A percentile compares a stretch with the other conserved stretches of the same genome.
phyloP scores from a whole-genome alignment of 2,888 invertebrate genomes.

The Cataglyphis rosenhaueri region DNA sequence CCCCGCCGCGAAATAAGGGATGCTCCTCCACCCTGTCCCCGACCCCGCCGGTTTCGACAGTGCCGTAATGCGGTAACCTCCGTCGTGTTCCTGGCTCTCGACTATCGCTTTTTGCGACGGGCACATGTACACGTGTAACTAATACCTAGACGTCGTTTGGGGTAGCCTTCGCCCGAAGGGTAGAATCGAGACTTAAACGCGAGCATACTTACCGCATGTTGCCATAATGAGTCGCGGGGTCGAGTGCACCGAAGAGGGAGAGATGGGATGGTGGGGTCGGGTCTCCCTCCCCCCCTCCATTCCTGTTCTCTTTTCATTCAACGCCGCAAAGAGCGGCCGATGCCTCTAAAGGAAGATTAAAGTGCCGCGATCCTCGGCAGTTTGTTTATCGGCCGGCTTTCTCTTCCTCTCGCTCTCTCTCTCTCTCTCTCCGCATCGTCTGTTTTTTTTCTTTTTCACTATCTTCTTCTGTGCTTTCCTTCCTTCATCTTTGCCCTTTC shows the following conservation, averaged over 20 bases:
- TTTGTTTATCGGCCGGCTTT: slow-evolving; percentile 82
- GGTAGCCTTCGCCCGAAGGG: slow-evolving; percentile 68
- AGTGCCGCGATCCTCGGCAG: slow-evolving; percentile 80
- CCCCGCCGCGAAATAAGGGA: slow-evolving; percentile 83
- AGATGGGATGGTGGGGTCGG: slow-evolving; percentile 3
- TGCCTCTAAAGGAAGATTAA: slow-evolving; percentile 82
- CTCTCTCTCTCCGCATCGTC: slow-evolving; percentile 51
- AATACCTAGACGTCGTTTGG: slow-evolving; percentile 51
- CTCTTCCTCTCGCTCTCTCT: slow-evolving; percentile 50
- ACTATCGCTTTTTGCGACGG: slow-evolving; percentile 68
- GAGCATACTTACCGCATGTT: slow-evolving; percentile 83
- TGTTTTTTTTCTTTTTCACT: slow-evolving; percentile 43
- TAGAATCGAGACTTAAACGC: slow-evolving; percentile 76
- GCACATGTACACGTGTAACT: slow-evolving; percentile 54
- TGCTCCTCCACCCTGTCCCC: slow-evolving; percentile 75
- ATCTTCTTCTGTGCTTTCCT: slow-evolving; percentile 28
- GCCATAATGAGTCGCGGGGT: slow-evolving; percentile 82
- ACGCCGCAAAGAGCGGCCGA: slow-evolving; percentile 75
- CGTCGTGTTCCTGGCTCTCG: slow-evolving; percentile 58
- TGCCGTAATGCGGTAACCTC: slow-evolving; percentile 51
- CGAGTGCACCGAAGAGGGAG: slow-evolving; percentile 25
- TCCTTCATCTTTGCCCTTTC: neutral
- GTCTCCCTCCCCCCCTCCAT: slow-evolving; percentile 44
- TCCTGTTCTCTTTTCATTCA: slow-evolving; percentile 71
- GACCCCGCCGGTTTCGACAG: slow-evolving; percentile 55